A percentile compares a stretch with the other conserved stretches of the same genome.
phyloP scores from a whole-genome alignment of 1,140 invertebrate genomes.

The Zaprionus africanus region DNA sequence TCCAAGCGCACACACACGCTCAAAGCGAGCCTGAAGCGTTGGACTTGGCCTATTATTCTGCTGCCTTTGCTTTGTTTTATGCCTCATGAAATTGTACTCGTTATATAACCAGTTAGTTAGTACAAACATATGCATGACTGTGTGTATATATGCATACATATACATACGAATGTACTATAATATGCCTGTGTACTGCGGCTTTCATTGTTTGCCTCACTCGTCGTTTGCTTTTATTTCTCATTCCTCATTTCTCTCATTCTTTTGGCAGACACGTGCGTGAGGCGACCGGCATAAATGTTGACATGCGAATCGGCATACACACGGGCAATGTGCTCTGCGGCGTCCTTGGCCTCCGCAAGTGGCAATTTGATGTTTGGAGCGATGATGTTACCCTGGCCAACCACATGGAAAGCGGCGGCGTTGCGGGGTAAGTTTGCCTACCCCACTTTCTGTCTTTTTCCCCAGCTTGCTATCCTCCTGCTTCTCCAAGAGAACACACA shows the following conservation, averaged over 20 bases:
- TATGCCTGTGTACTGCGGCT: constrained; percentile 21
- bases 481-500: not conserved
- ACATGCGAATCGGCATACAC: constrained; percentile 98
- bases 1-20: not conserved
- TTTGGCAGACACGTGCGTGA: constrained; percentile 91
- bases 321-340: constrained; percentile 97
- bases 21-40: constrained; percentile 20
- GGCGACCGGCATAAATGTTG: constrained; percentile 94
- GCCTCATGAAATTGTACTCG: constrained; percentile 69
- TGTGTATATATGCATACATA: constrained; percentile 3
- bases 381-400: constrained; percentile 98
- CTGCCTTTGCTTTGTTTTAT: constrained; percentile 58
- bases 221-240: constrained; percentile 22
- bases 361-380: constrained; percentile 99
- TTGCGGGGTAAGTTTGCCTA: constrained; percentile 92
- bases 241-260: constrained; percentile 6
- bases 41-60: constrained; percentile 33
- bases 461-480: not conserved
- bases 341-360: constrained; percentile 97
- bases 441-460: not conserved
- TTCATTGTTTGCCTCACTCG: constrained; percentile 55
- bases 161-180: not conserved
- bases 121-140: constrained; percentile 21
- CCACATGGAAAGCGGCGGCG: constrained; percentile 98
- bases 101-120: constrained; percentile 54